Evolutionary conservation across 2,888 invertebrate genomes (phyloP), one percentile per base, ranked within the genome.

Genomic region (Mythimna ferrago): DNA sequence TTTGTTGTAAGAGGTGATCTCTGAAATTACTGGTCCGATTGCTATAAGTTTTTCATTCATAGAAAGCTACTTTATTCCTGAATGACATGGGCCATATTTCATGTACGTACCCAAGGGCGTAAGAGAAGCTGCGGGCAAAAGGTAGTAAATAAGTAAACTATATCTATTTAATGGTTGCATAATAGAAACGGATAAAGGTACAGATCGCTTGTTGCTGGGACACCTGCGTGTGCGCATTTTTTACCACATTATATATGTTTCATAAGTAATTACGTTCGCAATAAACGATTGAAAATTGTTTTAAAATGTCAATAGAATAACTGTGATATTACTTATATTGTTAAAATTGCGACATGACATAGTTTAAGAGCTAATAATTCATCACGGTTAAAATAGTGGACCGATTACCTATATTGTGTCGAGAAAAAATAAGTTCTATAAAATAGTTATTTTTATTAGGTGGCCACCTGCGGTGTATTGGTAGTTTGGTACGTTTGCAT

Each of bases 181-280:
- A 19, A 85, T 83, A 75, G 69, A 89, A 92, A 89, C 88, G 86
- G 89, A 90, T 89, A 84, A 80, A 85, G 76, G n/a, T 56, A 70
- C 44, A 68, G 35, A 65, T 48, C 38, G 61, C 76, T 79, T 72
- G 80, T 85, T 64, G 81, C 76, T 70, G 71, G 84, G 86, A 89
- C 91, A 92, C 92, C 92, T 92, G 92, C 87, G 85, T 80, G 82
- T 75, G 71, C 85, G 88, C 88, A 88, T 88, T 89, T 88, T 82
- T 82, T 85, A 74, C 75, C 65, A 73, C 87, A 91, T 92, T 89
- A 91, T 92, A 89, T 86, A 90, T 92, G 83, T 92, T 92, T 92
- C 89, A 93, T 93, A 89, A 90, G 89, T 91, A 92, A 93, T 93
- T 92, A 91, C 88, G 80, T 81, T 89, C 84, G 87, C 86, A 86